phyloP scores from a whole-genome alignment of 2,888 invertebrate species.

The Hetaerina titia region DNA sequence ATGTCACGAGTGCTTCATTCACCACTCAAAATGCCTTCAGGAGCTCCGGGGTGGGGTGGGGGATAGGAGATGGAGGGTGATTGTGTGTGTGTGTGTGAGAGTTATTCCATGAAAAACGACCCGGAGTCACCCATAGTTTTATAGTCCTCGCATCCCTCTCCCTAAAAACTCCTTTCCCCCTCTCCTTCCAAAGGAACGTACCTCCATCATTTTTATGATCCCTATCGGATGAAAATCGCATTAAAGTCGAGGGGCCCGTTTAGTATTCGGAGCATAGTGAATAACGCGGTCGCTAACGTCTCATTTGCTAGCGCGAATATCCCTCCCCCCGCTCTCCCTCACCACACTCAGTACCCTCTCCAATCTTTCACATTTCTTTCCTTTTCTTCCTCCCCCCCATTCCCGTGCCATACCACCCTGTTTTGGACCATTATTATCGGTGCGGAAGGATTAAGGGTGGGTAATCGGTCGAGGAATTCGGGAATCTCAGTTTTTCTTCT shows the following conservation, averaged over 20 bases:
- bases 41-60: not conserved
- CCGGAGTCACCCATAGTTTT: not conserved
- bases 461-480: not conserved
- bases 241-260: conserved; percentile 14
- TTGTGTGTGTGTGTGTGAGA: not conserved
- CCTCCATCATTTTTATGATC: conserved; percentile 21
- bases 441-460: not conserved
- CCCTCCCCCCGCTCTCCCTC: not conserved
- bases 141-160: not conserved
- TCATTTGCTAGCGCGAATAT: not conserved
- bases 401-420: not conserved
- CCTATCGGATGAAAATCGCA: conserved; percentile 33
- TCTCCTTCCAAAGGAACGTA: not conserved
- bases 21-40: not conserved
- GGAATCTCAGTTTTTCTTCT: not conserved
- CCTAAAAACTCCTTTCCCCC: not conserved
- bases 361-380: not conserved
- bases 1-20: conserved; percentile 17
- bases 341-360: not conserved
- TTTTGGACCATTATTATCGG: not conserved
- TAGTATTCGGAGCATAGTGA: not conserved
- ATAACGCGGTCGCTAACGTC: not conserved
- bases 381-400: not conserved
- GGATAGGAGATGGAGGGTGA: not conserved
- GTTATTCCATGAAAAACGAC: not conserved